phyloP scores from a whole-genome alignment of 2,888 invertebrate species.

The Drosophila paucipuncta region DNA sequence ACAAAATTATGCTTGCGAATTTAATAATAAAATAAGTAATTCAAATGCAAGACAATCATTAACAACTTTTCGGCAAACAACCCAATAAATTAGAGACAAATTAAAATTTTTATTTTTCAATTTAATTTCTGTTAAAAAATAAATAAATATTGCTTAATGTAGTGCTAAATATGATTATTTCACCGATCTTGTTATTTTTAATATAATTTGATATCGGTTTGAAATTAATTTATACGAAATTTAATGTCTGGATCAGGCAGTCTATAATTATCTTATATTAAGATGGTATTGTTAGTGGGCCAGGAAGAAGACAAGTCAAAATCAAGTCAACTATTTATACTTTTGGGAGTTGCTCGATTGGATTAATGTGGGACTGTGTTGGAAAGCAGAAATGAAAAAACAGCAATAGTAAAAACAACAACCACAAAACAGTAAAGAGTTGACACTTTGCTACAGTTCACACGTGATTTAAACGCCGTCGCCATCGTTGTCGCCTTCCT shows the following conservation, averaged over 20 bases:
- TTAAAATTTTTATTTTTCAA: too few species aligned
- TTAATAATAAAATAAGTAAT: too few species aligned
- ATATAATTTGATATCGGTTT: not conserved
- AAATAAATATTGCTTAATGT: not conserved
- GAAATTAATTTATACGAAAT: not conserved
- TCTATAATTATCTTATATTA: not conserved
- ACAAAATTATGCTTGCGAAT: too few species aligned
- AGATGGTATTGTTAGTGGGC: not conserved
- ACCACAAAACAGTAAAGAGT: constrained; percentile 5
- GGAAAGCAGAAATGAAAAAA: not conserved
- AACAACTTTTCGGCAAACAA: too few species aligned
- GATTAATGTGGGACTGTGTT: constrained; percentile 6
- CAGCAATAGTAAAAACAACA: not conserved
- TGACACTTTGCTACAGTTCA: constrained; percentile 32
- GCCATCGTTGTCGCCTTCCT: constrained; percentile 26
- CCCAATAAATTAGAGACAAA: not conserved
- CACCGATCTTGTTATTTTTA: not conserved
- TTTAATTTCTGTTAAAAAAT: not conserved
- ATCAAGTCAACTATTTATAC: not conserved
- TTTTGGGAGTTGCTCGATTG: constrained; percentile 3
- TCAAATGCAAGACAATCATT: too few species aligned
- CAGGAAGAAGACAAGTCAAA: not conserved
- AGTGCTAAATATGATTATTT: not conserved
- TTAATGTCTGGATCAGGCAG: not conserved
- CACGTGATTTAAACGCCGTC: constrained; percentile 14